These are phyloP conservation scores for Thaleichthys pacificus DNA, from an alignment of 2,797 vertebrate genomes.

Conservation along the genomic window DNA sequence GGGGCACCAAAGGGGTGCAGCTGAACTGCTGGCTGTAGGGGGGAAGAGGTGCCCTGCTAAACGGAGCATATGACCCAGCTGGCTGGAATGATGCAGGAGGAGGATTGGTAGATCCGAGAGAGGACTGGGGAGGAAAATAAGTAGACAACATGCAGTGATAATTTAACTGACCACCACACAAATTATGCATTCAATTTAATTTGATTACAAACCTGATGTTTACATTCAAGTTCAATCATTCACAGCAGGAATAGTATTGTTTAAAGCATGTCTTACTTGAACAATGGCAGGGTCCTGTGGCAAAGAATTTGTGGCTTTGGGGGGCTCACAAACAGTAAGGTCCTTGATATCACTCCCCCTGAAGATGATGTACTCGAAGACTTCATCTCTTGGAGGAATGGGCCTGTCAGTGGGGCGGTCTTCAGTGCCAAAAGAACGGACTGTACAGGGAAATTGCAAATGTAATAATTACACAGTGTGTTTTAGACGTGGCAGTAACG, in stretches of 20 bases:
- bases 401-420: conserved; percentile 95
- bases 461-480: background rate
- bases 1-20: conserved; percentile 79
- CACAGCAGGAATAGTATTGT: background rate
- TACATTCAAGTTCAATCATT: background rate
- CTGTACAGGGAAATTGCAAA: conserved; percentile 61
- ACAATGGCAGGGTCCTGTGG: conserved; percentile 98
- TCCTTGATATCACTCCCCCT: conserved; percentile 98
- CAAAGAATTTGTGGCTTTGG: conserved; percentile 89
- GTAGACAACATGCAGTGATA: conserved; percentile 2
- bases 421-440: conserved; percentile 97
- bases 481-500: background rate
- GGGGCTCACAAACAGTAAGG: conserved; percentile 97
- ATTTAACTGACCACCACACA: background rate
- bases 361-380: conserved; percentile 98
- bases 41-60: conserved; percentile 85
- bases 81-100: conserved; percentile 82
- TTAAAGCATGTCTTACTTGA: conserved; percentile 74
- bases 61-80: conserved; percentile 85
- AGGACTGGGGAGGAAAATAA: conserved; percentile 77
- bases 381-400: conserved; percentile 95
- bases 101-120: conserved; percentile 82
- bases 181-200: background rate
- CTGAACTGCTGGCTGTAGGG: conserved; percentile 93
- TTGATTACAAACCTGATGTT: background rate